These are phyloP conservation scores for Scalopus aquaticus DNA, from an alignment of 2,113 vertebrate genomes.

Conservation along the genomic window DNA sequence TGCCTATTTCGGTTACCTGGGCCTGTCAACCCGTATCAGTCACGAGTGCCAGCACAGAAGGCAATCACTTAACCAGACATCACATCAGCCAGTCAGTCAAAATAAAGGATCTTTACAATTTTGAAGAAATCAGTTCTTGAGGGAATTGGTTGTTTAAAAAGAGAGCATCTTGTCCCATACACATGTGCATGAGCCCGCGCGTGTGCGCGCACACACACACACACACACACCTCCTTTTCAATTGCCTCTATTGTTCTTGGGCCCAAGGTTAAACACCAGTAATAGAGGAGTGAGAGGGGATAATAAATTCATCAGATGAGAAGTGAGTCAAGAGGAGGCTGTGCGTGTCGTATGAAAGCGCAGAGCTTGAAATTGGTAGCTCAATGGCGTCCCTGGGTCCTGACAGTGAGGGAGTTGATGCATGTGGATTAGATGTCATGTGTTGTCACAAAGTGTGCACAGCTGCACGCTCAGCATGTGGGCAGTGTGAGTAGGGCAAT, in stretches of 20 bases:
- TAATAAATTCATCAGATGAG: neutral
- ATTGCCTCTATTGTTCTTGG: neutral
- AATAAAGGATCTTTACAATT: conserved; percentile 56
- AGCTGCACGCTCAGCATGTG: neutral
- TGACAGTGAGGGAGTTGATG: neutral
- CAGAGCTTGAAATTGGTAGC: neutral
- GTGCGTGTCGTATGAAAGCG: neutral
- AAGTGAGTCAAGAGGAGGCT: neutral
- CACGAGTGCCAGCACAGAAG: neutral
- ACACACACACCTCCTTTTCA: neutral
- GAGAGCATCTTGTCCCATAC: neutral
- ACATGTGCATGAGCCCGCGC: neutral
- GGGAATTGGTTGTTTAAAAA: conserved; percentile 9
- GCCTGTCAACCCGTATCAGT: conserved; percentile 36
- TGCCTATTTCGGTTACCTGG: conserved; percentile 36
- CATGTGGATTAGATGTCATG: neutral
- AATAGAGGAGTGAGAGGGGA: neutral
- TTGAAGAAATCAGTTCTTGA: conserved; percentile 42
- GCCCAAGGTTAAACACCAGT: neutral
- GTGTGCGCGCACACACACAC: neutral
- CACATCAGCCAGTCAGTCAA: conserved; percentile 15
- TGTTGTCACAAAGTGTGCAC: neutral
- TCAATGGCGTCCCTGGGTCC: too few species aligned
- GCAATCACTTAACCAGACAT: conserved; percentile 47
- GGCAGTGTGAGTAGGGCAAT: neutral